Evolutionary conservation across 2,113 vertebrate genomes (phyloP), one percentile per base, ranked within the genome.

Genomic region (Suncus etruscus): DNA sequence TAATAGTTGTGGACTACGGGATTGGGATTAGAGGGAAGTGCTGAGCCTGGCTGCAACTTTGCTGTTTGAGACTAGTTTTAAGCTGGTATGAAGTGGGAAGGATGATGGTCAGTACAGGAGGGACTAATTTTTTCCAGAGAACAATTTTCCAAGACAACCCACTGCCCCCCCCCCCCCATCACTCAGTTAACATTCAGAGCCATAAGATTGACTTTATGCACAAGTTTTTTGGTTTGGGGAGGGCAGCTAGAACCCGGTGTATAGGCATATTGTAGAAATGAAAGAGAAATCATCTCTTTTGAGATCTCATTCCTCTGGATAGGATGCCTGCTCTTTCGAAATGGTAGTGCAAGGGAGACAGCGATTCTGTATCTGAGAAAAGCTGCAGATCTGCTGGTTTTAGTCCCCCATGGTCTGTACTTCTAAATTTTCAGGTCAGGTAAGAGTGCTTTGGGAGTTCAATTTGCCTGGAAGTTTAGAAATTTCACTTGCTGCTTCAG

Each of bases 211-310:
- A 78, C 48, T 66, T 63, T 32, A 31, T 70, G 6, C 20, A 10
- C 77, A 89, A 86, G 81, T 89, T 92, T 89, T 92, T 92, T 86
- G 15, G 29, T 83, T 83, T 63, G 47, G 39, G 82, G 29, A 81
- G 51, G 39, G 69, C 27, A 84, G 77, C 66, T 54, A 77, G 73
- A 88, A 87, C 32, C 86, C 92, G 69, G 29, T 48, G 31, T n/a
- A 61, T 12, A 45, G 47, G 82, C 72, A 29, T 69, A 66, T 63
- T 68, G 70, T 66, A 86, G 92, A 94, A 95, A 94, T 95, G 93
- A 92, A 94, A 96, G 91, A 87, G 94, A 91, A 96, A 94, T 75
- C 51, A 65, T 78, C 0, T 91, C 11, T 77, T 80, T 68, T 58
- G 77, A 90, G 77, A 77, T 78, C 91, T 91, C 54, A 50, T 63